Conservation (phyloP, 2,888 invertebrate genomes). For the Drosophila robusta region DNA sequence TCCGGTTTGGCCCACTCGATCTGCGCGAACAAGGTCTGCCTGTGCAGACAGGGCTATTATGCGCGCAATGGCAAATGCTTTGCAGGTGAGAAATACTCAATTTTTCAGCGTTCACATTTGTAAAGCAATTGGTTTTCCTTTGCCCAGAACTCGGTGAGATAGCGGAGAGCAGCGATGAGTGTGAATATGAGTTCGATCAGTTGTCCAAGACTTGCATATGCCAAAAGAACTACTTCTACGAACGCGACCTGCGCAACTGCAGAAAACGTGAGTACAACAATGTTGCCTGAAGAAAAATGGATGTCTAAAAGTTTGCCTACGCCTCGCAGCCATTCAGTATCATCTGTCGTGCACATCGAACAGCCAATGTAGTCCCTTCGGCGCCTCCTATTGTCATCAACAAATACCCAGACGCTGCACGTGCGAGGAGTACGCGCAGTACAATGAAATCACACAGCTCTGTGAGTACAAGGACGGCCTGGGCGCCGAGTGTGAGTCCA, state of each 20-base stretch:
- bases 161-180: conserved; percentile 82
- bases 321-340: conserved; percentile 74
- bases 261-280: conserved; percentile 81
- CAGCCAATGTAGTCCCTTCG: conserved; percentile 84
- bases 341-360: conserved; percentile 82
- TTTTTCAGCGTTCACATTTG: background rate
- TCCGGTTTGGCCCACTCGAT: conserved; percentile 81
- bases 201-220: conserved; percentile 82
- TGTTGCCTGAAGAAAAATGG: no score
- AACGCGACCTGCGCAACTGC: conserved; percentile 81
- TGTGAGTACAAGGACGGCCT: conserved; percentile 82
- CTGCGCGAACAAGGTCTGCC: conserved; percentile 81
- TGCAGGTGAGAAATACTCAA: conserved; percentile 71
- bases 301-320: background rate
- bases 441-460: conserved; percentile 79
- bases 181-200: conserved; percentile 80
- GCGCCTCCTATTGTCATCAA: conserved; percentile 77
- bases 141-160: conserved; percentile 83
- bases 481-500: conserved; percentile 81
- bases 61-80: conserved; percentile 79
- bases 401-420: conserved; percentile 82
- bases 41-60: conserved; percentile 83
- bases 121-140: no score
- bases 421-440: conserved; percentile 83
- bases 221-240: conserved; percentile 83